Evolutionary conservation across 2,113 vertebrate species (phyloP).

Genomic region (Nycticorax nycticorax): DNA sequence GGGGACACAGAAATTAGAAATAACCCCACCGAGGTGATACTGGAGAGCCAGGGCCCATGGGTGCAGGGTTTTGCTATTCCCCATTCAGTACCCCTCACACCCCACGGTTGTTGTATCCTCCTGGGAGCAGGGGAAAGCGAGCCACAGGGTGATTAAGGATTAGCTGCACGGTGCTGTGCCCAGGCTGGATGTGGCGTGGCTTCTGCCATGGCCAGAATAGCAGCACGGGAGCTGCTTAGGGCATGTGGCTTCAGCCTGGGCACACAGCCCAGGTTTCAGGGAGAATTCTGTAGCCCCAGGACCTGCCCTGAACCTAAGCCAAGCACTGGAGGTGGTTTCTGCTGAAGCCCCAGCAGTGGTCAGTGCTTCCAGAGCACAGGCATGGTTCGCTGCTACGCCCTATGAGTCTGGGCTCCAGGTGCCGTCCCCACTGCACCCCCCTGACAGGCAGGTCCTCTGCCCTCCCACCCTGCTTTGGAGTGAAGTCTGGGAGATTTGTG

Average conservation of each 20-base stretch:
- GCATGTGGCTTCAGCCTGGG: not conserved
- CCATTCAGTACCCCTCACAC: not conserved
- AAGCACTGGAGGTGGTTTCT: not conserved
- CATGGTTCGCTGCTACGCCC: not conserved
- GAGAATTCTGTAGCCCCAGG: not conserved
- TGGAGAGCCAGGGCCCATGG: not conserved
- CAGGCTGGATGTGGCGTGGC: not conserved
- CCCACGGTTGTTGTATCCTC: not conserved
- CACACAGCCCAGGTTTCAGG: not conserved
- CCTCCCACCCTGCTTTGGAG: not conserved
- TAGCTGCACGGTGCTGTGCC: not conserved
- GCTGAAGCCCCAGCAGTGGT: not conserved
- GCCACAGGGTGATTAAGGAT: not conserved
- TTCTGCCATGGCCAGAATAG: not conserved
- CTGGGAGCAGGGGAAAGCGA: not conserved
- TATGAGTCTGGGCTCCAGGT: not conserved
- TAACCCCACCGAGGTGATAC: not conserved
- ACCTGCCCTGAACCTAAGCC: not conserved
- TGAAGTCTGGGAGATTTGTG: not conserved
- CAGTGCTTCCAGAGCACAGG: not conserved
- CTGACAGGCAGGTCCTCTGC: not conserved
- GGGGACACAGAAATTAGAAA: not conserved
- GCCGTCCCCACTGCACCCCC: fast-evolving
- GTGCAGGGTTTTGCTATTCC: not conserved
- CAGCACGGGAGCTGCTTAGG: not conserved